phyloP scores from a whole-genome alignment of 2,888 invertebrate genomes.

The Chaetoderma sp. region DNA sequence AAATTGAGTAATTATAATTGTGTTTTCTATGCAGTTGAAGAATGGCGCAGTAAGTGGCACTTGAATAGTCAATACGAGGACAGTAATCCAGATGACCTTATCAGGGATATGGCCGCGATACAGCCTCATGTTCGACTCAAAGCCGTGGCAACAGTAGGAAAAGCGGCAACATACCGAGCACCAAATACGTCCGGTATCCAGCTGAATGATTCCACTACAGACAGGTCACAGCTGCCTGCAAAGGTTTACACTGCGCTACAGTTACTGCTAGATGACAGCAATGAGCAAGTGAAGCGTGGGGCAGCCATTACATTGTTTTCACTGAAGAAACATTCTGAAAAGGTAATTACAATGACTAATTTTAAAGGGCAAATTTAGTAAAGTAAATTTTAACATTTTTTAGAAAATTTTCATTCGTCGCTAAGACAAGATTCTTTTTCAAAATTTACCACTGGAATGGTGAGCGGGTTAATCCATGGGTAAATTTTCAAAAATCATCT shows the following conservation, averaged over 20 bases:
- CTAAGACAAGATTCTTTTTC: no score
- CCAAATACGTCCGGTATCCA: constrained; percentile 48
- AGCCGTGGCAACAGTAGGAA: constrained; percentile 65
- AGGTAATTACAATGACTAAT: constrained; percentile 41
- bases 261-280: constrained; percentile 60
- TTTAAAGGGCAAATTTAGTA: not conserved
- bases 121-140: constrained; percentile 66
- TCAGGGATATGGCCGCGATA: constrained; percentile 68
- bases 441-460: no score
- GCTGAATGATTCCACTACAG: constrained; percentile 34
- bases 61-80: constrained; percentile 63
- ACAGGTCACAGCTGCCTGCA: constrained; percentile 53
- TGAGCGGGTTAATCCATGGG: no score
- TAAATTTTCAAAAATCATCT: no score
- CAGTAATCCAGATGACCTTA: constrained; percentile 64
- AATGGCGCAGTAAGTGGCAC: constrained; percentile 68
- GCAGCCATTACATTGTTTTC: constrained; percentile 65
- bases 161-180: constrained; percentile 61
- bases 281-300: constrained; percentile 57
- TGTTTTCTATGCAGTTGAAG: constrained; percentile 55
- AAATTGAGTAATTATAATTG: no score
- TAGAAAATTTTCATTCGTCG: not conserved
- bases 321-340: constrained; percentile 54
- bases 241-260: constrained; percentile 64
- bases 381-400: not conserved